phyloP scores from a whole-genome alignment of 2,113 vertebrate species.

The Tympanuchus pallidicinctus region DNA sequence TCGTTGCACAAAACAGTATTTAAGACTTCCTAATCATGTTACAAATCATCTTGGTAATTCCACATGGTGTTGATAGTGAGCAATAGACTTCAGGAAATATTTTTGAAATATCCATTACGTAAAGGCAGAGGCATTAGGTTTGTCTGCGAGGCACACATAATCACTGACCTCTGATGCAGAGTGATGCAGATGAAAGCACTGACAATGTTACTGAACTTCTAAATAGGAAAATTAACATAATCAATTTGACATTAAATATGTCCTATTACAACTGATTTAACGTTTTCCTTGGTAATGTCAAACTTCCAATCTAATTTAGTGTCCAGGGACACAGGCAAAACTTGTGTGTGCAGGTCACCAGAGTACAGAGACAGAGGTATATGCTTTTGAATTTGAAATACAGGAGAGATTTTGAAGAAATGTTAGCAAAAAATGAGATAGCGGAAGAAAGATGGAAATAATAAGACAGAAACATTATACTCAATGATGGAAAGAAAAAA shows the following conservation, averaged over 20 bases:
- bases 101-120: neutral
- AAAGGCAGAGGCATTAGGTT: neutral
- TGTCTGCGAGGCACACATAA: neutral
- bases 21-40: constrained; percentile 51
- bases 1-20: constrained; percentile 32
- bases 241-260: constrained; percentile 33
- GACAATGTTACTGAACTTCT: neutral
- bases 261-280: constrained; percentile 11
- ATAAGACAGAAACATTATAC: neutral
- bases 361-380: neutral
- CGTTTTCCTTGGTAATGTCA: constrained; percentile 27
- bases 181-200: neutral
- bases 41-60: constrained; percentile 24
- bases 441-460: neutral
- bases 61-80: neutral
- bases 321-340: neutral
- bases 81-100: neutral
- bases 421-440: neutral
- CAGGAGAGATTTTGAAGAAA: neutral
- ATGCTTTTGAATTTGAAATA: neutral
- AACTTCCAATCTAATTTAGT: neutral
- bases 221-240: neutral
- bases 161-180: neutral
- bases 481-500: neutral
- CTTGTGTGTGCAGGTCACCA: neutral